Evolutionary conservation across 2,888 invertebrate genomes (phyloP), one percentile per base, ranked within the genome.

Genomic region (Drosophila monieri): DNA sequence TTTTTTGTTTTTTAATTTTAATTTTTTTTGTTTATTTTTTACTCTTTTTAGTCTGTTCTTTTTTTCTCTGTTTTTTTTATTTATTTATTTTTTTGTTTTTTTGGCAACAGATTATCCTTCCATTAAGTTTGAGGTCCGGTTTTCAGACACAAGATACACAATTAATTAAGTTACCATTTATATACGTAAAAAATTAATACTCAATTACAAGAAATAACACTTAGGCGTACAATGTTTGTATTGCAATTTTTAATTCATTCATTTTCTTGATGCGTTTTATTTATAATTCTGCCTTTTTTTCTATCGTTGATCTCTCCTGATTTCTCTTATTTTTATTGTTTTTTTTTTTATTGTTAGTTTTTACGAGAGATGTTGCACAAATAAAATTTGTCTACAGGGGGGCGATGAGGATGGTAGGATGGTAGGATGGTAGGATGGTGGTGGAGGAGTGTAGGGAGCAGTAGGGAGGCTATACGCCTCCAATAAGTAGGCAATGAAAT

Each of bases 141-240:
- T 27, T 27, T 62, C 53, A 72, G 71, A 72, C 71, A 55, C 64
- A 64, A 64, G 44, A 44, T 46, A 30, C 67, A 67, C 53, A 32
- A 44, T 12, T 39, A n/a, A 21, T 57, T 54, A 56, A 44, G 44
- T 64, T 49, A 27, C 35, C 39, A 39, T 53, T 46, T 41, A 49
- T 71, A 41, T 47, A 53, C 69, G 44, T 80, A 80, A 77, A 83
- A 83, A 83, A 88, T 88, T 76, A 83, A 88, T 83, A 80, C 67
- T 88, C 88, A 81, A 85, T 88, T 89, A 76, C 76, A 83, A 89
- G 88, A 80, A 89, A 88, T 89, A 90, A 89, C 88, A 90, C 87
- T 87, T 90, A 90, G 76, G 83, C 88, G 78, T 84, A 89, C 43
- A 43, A 21, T 43, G 3, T 72, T 74, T 60, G 72, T 55, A 73